phyloP scores from a whole-genome alignment of 53 echinoderm and acorn worm genomes.

The Luidia sarsii region DNA sequence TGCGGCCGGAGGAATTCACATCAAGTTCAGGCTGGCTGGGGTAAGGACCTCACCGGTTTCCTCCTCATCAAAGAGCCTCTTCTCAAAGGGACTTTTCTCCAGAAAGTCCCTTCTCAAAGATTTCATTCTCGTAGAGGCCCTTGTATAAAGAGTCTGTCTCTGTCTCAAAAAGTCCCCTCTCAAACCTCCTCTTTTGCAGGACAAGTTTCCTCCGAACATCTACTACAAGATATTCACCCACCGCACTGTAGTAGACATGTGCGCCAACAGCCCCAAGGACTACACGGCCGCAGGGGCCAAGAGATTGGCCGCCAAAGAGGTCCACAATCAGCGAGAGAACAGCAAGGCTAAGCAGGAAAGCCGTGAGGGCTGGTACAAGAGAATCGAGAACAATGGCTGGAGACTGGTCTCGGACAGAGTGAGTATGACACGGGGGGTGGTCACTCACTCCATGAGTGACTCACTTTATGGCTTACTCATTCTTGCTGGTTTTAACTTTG shows the following conservation, averaged over 20 bases:
- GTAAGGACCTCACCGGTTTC: conserved; percentile 75
- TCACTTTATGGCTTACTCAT: too few relatives aligned
- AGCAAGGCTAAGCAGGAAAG: not conserved
- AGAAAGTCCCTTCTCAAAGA: too few relatives aligned
- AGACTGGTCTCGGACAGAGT: conserved; percentile 97
- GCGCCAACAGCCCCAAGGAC: conserved; percentile 99
- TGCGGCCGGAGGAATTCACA: conserved; percentile 91
- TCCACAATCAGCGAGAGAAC: conserved; percentile 75
- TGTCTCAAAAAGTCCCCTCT: too few relatives aligned
- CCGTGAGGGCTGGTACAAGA: conserved; percentile 80
- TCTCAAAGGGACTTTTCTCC: too few relatives aligned
- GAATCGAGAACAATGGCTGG: conserved; percentile 98
- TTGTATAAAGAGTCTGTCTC: too few relatives aligned
- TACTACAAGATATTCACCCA: conserved; percentile 99
- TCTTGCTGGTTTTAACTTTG: too few relatives aligned
- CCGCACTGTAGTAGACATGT: conserved; percentile 95
- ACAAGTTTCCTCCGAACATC: conserved; percentile 92
- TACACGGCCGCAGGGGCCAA: conserved; percentile 81
- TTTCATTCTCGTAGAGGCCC: too few relatives aligned
- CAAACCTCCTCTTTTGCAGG: too few relatives aligned
- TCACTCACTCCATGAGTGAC: not conserved
- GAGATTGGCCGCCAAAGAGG: conserved; percentile 76
- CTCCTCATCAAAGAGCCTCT: too few relatives aligned
- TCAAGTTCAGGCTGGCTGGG: conserved; percentile 97
- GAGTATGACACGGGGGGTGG: too few relatives aligned